phyloP scores from a whole-genome alignment of 2,113 vertebrate genomes.

The Chaetura pelagica region DNA sequence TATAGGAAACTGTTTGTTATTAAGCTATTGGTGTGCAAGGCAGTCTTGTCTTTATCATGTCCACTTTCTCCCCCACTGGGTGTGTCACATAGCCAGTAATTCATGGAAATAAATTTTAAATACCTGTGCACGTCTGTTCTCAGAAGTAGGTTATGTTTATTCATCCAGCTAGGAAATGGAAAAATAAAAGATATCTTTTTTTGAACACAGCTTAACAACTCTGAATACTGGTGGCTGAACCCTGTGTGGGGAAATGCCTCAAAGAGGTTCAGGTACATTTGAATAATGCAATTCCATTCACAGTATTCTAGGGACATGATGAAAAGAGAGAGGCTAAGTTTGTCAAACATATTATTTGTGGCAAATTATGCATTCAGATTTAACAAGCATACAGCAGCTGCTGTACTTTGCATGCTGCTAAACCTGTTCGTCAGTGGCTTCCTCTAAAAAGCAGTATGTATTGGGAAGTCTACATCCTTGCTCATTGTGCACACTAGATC shows the following conservation, averaged over 20 bases:
- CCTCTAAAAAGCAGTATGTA: background rate
- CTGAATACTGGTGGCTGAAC: background rate
- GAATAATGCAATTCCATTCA: background rate
- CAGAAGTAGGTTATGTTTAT: slow-evolving; percentile 26
- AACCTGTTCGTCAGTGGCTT: background rate
- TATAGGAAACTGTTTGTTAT: background rate
- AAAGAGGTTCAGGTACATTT: background rate
- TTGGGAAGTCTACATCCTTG: background rate
- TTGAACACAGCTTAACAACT: background rate
- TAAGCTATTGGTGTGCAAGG: background rate
- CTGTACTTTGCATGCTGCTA: background rate
- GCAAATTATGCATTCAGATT: background rate
- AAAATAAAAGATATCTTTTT: background rate
- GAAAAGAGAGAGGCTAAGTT: background rate
- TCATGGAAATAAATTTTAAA: slow-evolving; percentile 20
- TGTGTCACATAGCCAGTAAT: background rate
- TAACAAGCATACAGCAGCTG: background rate
- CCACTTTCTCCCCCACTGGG: background rate
- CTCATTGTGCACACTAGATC: background rate
- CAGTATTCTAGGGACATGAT: background rate
- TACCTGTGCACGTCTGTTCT: background rate
- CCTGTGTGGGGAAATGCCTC: accelerated
- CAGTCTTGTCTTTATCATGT: background rate
- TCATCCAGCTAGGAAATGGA: slow-evolving; percentile 8
- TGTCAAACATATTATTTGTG: background rate